Percentiles rank a stretch among this genome's conserved stretches.
phyloP scores from a whole-genome alignment of 2,113 vertebrate species.

The Callorhinus ursinus region DNA sequence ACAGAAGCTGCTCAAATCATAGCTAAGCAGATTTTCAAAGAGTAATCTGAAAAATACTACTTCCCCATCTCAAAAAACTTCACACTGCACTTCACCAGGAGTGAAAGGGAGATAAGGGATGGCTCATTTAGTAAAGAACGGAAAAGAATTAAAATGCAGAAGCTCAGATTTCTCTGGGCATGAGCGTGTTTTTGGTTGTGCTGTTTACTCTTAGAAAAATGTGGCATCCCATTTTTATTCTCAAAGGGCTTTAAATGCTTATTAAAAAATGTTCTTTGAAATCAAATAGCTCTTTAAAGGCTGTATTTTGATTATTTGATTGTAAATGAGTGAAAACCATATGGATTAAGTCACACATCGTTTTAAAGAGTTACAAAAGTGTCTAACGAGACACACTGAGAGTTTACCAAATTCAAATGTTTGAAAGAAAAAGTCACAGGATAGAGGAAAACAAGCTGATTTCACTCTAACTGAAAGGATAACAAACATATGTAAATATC shows the following conservation, averaged over 20 bases:
- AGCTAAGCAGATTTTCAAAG: not conserved
- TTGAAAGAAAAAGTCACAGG: conserved; percentile 64
- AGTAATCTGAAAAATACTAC: conserved; percentile 51
- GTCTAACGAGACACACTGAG: conserved; percentile 73
- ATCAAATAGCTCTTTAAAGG: conserved; percentile 81
- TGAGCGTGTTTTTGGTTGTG: conserved; percentile 67
- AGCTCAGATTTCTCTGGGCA: conserved; percentile 54
- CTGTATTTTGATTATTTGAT: conserved; percentile 80
- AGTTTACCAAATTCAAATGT: conserved; percentile 65
- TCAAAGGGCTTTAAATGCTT: conserved; percentile 79
- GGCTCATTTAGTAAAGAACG: conserved; percentile 60
- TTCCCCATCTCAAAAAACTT: conserved; percentile 54
- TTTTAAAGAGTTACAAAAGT: conserved; percentile 83
- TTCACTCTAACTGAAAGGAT: not conserved
- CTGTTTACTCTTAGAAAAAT: conserved; percentile 75
- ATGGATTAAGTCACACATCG: conserved; percentile 82
- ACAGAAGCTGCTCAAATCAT: not conserved
- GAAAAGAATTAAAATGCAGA: conserved; percentile 49
- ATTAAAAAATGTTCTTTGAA: conserved; percentile 80
- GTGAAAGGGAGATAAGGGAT: conserved; percentile 57
- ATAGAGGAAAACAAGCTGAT: conserved; percentile 18
- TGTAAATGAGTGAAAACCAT: conserved; percentile 82
- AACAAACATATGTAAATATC: not conserved
- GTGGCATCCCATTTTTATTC: conserved; percentile 71
- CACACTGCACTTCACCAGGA: not conserved